Conservation (phyloP, 2,888 invertebrate genomes). For the Drosophila rubida region DNA sequence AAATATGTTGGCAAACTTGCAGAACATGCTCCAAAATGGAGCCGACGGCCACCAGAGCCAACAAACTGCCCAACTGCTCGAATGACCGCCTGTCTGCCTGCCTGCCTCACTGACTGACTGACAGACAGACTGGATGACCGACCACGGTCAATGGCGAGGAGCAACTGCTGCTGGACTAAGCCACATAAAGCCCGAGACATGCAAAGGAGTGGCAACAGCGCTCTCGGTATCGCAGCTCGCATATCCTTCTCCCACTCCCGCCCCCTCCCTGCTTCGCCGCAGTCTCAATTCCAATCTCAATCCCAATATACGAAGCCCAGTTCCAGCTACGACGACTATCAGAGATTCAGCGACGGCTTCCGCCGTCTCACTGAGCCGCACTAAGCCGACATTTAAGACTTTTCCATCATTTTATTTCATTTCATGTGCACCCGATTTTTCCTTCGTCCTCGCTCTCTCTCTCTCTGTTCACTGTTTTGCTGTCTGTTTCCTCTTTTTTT, state of each 20-base stretch:
- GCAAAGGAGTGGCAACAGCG: conserved; percentile 41
- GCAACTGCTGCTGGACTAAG: conserved; percentile 30
- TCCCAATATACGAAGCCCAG: not conserved
- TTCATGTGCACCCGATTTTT: conserved; percentile 56
- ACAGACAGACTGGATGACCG: not conserved
- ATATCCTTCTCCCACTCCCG: not conserved
- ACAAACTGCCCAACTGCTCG: conserved; percentile 5
- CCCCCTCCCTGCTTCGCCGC: not conserved
- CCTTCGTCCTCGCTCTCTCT: conserved; percentile 4
- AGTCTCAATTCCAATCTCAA: conserved; percentile 4
- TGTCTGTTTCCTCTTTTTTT: conserved; percentile 4
- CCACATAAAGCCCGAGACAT: conserved; percentile 43
- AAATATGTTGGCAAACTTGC: conserved; percentile 57
- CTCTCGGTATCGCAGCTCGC: conserved; percentile 1
- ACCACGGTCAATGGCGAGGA: conserved; percentile 35
- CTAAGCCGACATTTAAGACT: conserved; percentile 67
- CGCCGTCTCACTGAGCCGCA: conserved; percentile 51
- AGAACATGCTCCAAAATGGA: conserved; percentile 6
- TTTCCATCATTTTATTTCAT: conserved; percentile 71
- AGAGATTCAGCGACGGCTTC: conserved; percentile 28
- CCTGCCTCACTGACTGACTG: not conserved
- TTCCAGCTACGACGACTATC: conserved; percentile 4
- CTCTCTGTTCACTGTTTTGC: not conserved
- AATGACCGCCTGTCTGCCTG: not conserved
- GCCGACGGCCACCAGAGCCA: not conserved